Percentiles rank a stretch among this genome's conserved stretches.
Evolutionary conservation across 1,140 invertebrate genomes (phyloP).

Genomic region (Oscheius sp.): DNA sequence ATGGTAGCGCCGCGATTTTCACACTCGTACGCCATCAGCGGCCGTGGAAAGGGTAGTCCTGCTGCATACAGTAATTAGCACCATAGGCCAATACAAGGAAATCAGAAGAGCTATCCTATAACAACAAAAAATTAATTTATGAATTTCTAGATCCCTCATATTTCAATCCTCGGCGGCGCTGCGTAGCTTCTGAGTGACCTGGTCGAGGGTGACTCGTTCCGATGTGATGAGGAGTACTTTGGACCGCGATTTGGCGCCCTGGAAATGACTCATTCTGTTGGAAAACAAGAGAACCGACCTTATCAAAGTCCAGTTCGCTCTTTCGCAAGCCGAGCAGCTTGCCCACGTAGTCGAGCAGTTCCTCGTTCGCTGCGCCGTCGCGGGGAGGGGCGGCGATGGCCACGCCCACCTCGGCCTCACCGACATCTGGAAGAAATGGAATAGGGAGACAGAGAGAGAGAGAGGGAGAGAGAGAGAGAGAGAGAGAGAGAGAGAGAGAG

Average conservation of each 20-base stretch:
- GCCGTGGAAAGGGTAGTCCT: too few species aligned
- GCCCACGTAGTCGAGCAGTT: conserved; percentile 31
- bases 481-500: too few species aligned
- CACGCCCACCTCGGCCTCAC: conserved; percentile 38
- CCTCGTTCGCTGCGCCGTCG: conserved; percentile 41
- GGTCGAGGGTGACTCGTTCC: conserved; percentile 20
- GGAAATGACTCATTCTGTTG: conserved; percentile 18
- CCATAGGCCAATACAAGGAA: too few species aligned
- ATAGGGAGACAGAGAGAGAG: too few species aligned
- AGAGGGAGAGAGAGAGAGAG: too few species aligned
- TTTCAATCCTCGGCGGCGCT: too few species aligned
- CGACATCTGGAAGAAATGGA: conserved; percentile 28
- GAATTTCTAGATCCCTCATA: too few species aligned
- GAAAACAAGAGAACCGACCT: conserved; percentile 4
- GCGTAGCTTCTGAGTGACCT: conserved; percentile 31
- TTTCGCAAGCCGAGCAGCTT: conserved; percentile 35
- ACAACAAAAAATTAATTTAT: too few species aligned
- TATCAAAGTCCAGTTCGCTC: conserved; percentile 40
- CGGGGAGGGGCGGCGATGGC: conserved; percentile 42
- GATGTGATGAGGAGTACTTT: conserved; percentile 39
- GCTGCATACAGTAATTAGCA: too few species aligned
- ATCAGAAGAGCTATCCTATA: too few species aligned
- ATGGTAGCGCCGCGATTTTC: too few species aligned
- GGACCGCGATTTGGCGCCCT: conserved; percentile 43
- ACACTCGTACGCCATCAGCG: too few species aligned